phyloP scores from a whole-genome alignment of 1,140 invertebrate species.

The roundworm (Caenorhabditis elegans) region DNA sequence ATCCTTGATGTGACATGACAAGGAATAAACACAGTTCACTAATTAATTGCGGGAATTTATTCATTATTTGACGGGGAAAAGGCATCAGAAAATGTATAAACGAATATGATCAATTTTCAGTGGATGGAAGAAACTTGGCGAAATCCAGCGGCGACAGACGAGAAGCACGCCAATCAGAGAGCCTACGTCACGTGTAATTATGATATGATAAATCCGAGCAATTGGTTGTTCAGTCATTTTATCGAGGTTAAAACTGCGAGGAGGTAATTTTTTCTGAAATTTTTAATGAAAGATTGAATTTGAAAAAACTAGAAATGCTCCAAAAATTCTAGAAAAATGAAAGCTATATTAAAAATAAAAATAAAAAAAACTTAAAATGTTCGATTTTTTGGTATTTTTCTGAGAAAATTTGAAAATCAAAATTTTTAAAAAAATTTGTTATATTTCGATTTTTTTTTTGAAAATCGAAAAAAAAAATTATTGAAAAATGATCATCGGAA shows the following conservation, averaged over 20 bases:
- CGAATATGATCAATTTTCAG: not conserved
- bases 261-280: not conserved
- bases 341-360: too few species aligned
- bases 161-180: constrained; percentile 11
- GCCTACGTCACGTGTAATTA: constrained; percentile 4
- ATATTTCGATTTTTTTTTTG: too few species aligned
- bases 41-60: too few species aligned
- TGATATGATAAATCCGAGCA: constrained; percentile 1
- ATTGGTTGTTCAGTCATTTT: constrained; percentile 17
- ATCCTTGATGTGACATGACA: too few species aligned
- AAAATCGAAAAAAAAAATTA: too few species aligned
- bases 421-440: too few species aligned
- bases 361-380: too few species aligned
- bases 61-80: too few species aligned
- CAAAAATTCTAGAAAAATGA: not conserved
- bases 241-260: not conserved
- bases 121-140: constrained; percentile 27
- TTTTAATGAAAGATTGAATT: not conserved
- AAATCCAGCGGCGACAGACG: constrained; percentile 14
- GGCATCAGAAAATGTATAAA: not conserved
- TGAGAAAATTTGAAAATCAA: too few species aligned
- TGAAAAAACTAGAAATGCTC: not conserved
- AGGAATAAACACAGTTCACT: too few species aligned
- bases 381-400: too few species aligned
- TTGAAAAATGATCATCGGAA: too few species aligned